phyloP scores from a whole-genome alignment of 2,888 invertebrate species.

The Hesperia comma region DNA sequence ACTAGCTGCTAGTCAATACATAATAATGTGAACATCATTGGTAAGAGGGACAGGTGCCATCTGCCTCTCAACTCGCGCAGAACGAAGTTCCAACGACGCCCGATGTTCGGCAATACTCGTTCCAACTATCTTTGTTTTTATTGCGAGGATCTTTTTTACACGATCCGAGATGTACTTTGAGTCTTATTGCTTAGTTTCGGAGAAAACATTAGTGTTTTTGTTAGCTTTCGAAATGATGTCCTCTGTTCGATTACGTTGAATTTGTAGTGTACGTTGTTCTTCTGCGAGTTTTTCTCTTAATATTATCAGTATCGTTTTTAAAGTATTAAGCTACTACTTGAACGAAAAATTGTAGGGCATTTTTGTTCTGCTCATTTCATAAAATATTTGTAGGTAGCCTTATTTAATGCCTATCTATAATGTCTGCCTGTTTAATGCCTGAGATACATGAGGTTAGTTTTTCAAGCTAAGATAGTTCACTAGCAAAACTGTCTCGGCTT shows the following conservation, averaged over 20 bases:
- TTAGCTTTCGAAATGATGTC: slow-evolving; percentile 28
- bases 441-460: too few species aligned
- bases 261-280: slow-evolving; percentile 13
- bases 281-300: not conserved
- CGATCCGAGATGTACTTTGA: slow-evolving; percentile 41
- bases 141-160: slow-evolving; percentile 49
- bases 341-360: too few species aligned
- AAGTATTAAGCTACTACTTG: not conserved
- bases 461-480: too few species aligned
- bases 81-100: slow-evolving; percentile 52
- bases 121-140: slow-evolving; percentile 53
- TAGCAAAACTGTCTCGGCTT: too few species aligned
- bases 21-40: slow-evolving; percentile 2
- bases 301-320: not conserved
- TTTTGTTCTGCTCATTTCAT: too few species aligned
- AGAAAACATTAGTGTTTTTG: slow-evolving; percentile 42
- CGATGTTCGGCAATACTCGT: slow-evolving; percentile 44
- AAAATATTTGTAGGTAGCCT: too few species aligned
- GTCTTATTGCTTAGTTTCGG: slow-evolving; percentile 38
- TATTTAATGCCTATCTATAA: too few species aligned
- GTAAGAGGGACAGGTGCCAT: slow-evolving; percentile 64
- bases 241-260: slow-evolving; percentile 28
- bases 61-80: slow-evolving; percentile 50
- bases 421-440: too few species aligned
- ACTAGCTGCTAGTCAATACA: not conserved